Percentiles rank a stretch among this genome's conserved stretches.
These are phyloP conservation scores for Oreohelix idahoensis DNA, from an alignment of 1,140 invertebrate species.

Conservation along the genomic window DNA sequence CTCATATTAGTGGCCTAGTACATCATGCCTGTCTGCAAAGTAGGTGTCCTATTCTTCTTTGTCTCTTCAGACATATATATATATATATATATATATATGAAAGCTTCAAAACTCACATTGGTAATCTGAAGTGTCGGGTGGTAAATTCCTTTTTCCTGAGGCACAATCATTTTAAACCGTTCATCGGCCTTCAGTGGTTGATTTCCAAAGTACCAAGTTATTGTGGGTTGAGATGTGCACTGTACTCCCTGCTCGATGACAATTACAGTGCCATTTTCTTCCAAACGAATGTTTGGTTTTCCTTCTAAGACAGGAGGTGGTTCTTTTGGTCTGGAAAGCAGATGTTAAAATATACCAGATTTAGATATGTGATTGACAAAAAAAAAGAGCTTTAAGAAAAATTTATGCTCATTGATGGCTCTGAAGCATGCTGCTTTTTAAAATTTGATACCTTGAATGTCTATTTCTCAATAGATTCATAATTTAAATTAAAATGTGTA, in stretches of 20 bases:
- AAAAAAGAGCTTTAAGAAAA: too few species aligned
- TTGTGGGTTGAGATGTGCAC: slow-evolving; percentile 57
- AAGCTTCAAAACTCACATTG: slow-evolving; percentile 54
- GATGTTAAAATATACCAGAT: too few species aligned
- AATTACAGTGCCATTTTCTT: slow-evolving; percentile 80
- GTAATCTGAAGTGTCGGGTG: slow-evolving; percentile 59
- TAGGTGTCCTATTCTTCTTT: too few species aligned
- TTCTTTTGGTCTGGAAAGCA: slow-evolving; percentile 51
- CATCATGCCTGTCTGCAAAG: too few species aligned
- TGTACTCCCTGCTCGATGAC: slow-evolving; percentile 59
- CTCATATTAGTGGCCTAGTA: too few species aligned
- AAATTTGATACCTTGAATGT: too few species aligned
- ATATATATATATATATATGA: not conserved
- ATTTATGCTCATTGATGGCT: too few species aligned
- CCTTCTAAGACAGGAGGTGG: slow-evolving; percentile 93
- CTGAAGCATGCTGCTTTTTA: too few species aligned
- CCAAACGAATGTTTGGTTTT: slow-evolving; percentile 97
- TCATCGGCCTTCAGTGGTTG: slow-evolving; percentile 66
- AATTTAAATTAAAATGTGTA: too few species aligned
- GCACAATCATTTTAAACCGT: slow-evolving; percentile 61
- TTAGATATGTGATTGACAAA: too few species aligned
- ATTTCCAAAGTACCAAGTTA: slow-evolving; percentile 64
- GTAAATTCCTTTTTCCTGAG: slow-evolving; percentile 58
- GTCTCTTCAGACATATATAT: not conserved
- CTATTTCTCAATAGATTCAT: too few species aligned